Percentiles rank a stretch among this genome's conserved stretches.
phyloP scores from a whole-genome alignment of 1,140 invertebrate genomes.

The Ceratitis capitata region DNA sequence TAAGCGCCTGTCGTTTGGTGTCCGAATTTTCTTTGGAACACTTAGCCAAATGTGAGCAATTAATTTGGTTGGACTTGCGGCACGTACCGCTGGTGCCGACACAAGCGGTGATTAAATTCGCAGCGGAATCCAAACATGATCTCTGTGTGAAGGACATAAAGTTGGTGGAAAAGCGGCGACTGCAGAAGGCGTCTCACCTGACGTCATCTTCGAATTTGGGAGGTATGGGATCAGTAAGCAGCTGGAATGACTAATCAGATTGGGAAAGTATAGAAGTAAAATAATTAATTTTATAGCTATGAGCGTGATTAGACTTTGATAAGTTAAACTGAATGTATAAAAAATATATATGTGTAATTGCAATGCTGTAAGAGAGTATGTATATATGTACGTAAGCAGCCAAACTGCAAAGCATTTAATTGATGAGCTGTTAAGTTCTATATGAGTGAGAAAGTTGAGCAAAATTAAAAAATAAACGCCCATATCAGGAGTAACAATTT shows the following conservation, averaged over 20 bases:
- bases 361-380: background rate
- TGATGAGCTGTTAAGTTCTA: no score
- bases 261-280: background rate
- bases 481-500: no score
- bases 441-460: no score
- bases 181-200: background rate
- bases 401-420: background rate
- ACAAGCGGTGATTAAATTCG: conserved; percentile 82
- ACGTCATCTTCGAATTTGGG: background rate
- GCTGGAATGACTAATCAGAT: conserved; percentile 41
- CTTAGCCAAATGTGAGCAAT: conserved; percentile 71
- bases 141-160: conserved; percentile 80
- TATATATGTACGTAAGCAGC: background rate
- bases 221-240: conserved; percentile 41
- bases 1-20: conserved; percentile 83
- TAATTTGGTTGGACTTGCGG: conserved; percentile 77
- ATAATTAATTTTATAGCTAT: background rate
- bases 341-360: background rate
- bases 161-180: conserved; percentile 68
- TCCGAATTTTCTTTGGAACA: conserved; percentile 85
- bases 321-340: background rate
- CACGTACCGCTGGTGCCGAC: conserved; percentile 80
- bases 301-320: background rate
- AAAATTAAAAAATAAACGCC: no score
- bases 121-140: conserved; percentile 78